These are phyloP conservation scores for Campylomormyrus numenius DNA, from an alignment of 2,113 vertebrate species.

Conservation along the genomic window DNA sequence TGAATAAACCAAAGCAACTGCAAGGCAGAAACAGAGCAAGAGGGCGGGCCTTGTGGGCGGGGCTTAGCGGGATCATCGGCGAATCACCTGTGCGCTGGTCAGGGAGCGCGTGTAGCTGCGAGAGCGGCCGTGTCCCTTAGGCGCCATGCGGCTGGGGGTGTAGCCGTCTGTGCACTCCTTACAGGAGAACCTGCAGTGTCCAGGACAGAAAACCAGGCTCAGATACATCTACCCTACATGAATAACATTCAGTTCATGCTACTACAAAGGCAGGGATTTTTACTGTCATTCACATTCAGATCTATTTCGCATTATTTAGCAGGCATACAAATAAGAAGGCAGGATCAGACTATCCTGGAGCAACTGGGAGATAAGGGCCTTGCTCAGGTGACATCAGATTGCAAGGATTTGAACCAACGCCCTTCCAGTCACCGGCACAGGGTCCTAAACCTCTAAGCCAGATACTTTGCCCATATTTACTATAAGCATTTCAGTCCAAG, in stretches of 20 bases:
- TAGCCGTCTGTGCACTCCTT: slow-evolving; percentile 79
- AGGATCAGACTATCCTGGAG: background rate
- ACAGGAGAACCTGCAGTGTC: slow-evolving; percentile 62
- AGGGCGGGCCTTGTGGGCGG: background rate
- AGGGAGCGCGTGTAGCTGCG: slow-evolving; percentile 88
- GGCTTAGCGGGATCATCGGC: background rate
- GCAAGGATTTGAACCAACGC: background rate
- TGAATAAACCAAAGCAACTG: background rate
- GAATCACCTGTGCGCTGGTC: slow-evolving; percentile 86
- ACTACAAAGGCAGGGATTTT: slow-evolving; percentile 11
- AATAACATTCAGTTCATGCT: background rate
- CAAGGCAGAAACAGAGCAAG: background rate
- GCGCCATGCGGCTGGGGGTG: slow-evolving; percentile 76
- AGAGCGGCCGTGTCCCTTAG: slow-evolving; percentile 80
- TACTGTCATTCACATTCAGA: background rate
- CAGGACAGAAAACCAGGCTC: background rate
- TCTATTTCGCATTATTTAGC: background rate
- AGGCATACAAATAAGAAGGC: background rate
- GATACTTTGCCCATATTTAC: background rate
- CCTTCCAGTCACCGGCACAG: background rate
- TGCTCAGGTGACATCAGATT: background rate
- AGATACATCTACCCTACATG: slow-evolving; percentile 20
- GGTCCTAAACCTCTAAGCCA: background rate
- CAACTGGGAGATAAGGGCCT: background rate
- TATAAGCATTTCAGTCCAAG: background rate